Evolutionary conservation across 30 jellyfish, hydroid and myxozoan species (phyloP).

Genomic region (Calvadosia cruxmelitensis): DNA sequence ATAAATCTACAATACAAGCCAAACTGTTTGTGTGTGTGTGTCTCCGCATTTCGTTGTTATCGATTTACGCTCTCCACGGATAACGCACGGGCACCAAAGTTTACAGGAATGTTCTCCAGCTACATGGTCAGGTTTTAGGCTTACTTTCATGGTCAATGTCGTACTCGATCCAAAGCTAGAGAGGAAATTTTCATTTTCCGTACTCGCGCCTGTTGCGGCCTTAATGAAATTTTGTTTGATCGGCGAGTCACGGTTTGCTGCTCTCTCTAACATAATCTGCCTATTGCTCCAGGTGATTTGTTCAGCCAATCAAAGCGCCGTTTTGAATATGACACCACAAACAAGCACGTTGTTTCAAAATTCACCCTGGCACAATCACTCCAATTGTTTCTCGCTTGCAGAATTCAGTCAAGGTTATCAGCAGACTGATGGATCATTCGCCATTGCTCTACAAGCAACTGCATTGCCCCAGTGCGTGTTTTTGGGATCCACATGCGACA

Average conservation of each 20-base stretch:
- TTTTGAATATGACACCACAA: neutral
- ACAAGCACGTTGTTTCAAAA: neutral
- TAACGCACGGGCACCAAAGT: too few relatives aligned
- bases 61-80: too few relatives aligned
- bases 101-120: too few relatives aligned
- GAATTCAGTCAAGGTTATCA: neutral
- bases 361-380: neutral
- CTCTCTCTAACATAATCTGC: neutral
- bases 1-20: too few relatives aligned
- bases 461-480: neutral
- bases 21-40: too few relatives aligned
- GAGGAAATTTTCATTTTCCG: neutral
- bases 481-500: too few relatives aligned
- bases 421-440: neutral
- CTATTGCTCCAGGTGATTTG: neutral
- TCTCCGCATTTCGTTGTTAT: too few relatives aligned
- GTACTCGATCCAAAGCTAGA: too few relatives aligned
- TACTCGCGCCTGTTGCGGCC: conserved; percentile 2
- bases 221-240: neutral
- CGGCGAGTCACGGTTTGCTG: neutral
- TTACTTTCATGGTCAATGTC: too few relatives aligned
- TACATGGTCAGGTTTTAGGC: too few relatives aligned
- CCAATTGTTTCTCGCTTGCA: neutral
- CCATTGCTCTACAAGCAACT: neutral
- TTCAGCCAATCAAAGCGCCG: conserved; percentile 2